phyloP scores from a whole-genome alignment of 2,888 invertebrate genomes.

The Melanotus villosus region DNA sequence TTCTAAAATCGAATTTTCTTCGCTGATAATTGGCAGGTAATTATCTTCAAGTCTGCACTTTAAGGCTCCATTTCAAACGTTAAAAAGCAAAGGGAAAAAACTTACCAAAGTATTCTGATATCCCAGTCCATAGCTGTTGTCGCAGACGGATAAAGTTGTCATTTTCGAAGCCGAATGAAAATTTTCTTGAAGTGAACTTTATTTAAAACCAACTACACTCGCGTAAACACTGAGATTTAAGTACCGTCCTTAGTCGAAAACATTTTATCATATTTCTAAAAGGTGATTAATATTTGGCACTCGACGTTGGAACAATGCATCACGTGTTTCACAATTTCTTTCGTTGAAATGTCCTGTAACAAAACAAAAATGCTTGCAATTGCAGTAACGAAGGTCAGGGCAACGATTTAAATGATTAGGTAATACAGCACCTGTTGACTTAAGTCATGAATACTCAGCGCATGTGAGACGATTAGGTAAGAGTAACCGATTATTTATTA shows the following conservation, averaged over 20 bases:
- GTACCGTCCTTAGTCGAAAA: background rate
- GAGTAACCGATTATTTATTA: too few species aligned
- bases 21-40: too few species aligned
- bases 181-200: background rate
- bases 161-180: constrained; percentile 1
- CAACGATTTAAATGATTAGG: background rate
- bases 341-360: background rate
- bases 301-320: too few species aligned
- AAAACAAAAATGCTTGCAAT: constrained; percentile 7
- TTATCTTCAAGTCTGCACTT: too few species aligned
- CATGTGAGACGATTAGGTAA: too few species aligned
- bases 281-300: too few species aligned
- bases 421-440: constrained; percentile 9
- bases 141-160: constrained; percentile 54
- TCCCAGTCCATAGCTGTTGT: constrained; percentile 78
- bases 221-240: too few species aligned
- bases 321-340: background rate
- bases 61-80: too few species aligned
- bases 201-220: background rate
- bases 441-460: too few species aligned
- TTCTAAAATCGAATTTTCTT: too few species aligned
- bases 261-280: background rate
- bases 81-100: too few species aligned
- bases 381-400: constrained; percentile 16
- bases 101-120: constrained; percentile 68